phyloP scores from a whole-genome alignment of 2,888 invertebrate genomes.

The Drosophila siamana region DNA sequence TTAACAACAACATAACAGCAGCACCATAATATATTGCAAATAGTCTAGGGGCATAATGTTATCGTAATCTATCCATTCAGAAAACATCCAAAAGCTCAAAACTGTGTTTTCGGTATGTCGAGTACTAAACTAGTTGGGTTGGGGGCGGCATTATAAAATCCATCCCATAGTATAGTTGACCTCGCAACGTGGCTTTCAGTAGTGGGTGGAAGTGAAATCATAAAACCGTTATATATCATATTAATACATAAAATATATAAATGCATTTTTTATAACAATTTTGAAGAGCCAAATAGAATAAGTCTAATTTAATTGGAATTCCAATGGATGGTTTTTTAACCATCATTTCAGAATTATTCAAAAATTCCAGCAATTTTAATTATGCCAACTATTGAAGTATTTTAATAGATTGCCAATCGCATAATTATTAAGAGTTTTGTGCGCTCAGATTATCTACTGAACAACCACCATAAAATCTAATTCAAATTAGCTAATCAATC shows the following conservation, averaged over 20 bases:
- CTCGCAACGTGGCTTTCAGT: background rate
- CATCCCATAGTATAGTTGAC: background rate
- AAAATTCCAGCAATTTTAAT: background rate
- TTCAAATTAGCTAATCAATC: conserved; percentile 38
- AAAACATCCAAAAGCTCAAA: background rate
- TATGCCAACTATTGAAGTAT: background rate
- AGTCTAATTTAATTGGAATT: too few relatives aligned
- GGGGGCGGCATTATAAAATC: background rate
- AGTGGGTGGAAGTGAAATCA: background rate
- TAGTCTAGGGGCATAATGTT: conserved; percentile 4
- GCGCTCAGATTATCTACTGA: background rate
- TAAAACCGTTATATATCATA: too few relatives aligned
- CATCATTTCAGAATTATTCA: too few relatives aligned
- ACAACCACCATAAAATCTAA: background rate
- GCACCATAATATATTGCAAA: conserved; percentile 40
- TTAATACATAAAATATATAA: too few relatives aligned
- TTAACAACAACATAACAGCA: conserved; percentile 4
- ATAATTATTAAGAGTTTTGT: background rate
- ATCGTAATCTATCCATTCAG: conserved; percentile 2
- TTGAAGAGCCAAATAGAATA: background rate
- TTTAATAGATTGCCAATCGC: background rate
- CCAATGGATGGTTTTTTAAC: too few relatives aligned
- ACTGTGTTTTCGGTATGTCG: background rate
- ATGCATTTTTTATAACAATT: background rate
- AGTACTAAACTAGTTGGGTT: background rate